These are phyloP conservation scores for Caenorhabditis doughertyi DNA, from an alignment of 2,888 invertebrate genomes.

Conservation along the genomic window DNA sequence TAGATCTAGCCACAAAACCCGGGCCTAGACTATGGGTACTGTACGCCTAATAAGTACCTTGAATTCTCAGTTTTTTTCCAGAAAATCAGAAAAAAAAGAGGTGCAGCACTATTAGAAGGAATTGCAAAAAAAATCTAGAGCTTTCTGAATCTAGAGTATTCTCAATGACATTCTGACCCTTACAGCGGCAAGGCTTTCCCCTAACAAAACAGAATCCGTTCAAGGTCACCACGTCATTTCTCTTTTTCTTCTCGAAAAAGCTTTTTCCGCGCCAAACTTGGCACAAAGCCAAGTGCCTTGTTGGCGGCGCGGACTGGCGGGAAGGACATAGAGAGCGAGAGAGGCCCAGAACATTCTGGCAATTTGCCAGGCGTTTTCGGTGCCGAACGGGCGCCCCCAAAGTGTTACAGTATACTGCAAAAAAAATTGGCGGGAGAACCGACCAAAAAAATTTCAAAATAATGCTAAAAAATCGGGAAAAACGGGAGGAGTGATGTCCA, in stretches of 20 bases:
- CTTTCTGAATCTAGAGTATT: no score
- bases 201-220: background rate
- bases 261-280: conserved; percentile 6
- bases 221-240: background rate
- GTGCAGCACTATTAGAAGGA: no score
- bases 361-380: conserved; percentile 9
- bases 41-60: no score
- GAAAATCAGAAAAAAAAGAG: no score
- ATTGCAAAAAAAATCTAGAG: no score
- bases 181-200: no score
- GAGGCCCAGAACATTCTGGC: conserved; percentile 3
- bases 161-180: no score
- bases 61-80: no score
- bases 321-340: background rate
- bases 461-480: background rate
- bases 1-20: no score
- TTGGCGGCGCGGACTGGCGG: background rate
- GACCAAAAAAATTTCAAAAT: no score
- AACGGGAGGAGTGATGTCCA: background rate
- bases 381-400: background rate
- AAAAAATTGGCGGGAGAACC: background rate
- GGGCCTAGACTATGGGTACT: no score
- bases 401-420: no score
- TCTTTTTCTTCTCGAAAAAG: background rate
- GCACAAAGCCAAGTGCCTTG: conserved; percentile 13